Evolutionary conservation across 2,113 vertebrate species (phyloP).

Genomic region (Diadophis punctatus): DNA sequence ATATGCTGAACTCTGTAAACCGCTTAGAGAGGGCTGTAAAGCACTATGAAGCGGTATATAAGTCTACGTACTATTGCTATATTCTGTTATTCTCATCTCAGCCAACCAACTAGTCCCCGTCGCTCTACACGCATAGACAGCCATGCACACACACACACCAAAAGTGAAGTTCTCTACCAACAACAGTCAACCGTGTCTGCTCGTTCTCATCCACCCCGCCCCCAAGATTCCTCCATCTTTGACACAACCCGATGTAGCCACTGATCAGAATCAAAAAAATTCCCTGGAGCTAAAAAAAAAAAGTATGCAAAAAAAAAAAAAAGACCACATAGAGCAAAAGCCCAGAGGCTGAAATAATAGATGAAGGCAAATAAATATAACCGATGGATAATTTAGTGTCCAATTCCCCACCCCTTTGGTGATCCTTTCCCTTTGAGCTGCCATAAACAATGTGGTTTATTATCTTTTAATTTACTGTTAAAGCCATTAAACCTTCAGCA

Average conservation of each 20-base stretch:
- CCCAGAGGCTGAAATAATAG: slow-evolving; percentile 57
- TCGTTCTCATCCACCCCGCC: background rate
- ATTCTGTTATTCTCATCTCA: background rate
- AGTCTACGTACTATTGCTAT: no score
- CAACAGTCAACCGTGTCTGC: background rate
- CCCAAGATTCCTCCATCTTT: background rate
- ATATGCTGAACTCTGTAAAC: no score
- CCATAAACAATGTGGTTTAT: slow-evolving; percentile 48
- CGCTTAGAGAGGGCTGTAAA: no score
- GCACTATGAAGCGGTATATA: no score
- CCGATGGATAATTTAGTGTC: slow-evolving; percentile 59
- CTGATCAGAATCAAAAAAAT: slow-evolving; percentile 22
- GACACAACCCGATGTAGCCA: background rate
- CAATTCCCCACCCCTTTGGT: slow-evolving; percentile 52
- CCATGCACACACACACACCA: background rate
- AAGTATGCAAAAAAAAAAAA: background rate
- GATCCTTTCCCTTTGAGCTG: slow-evolving; percentile 59
- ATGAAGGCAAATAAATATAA: slow-evolving; percentile 60
- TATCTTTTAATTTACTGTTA: slow-evolving; percentile 49
- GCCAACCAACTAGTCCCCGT: background rate
- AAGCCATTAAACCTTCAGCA: slow-evolving; percentile 59
- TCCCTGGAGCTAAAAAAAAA: slow-evolving; percentile 19
- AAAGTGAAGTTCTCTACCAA: background rate
- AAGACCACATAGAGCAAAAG: slow-evolving; percentile 32
- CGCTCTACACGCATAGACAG: background rate